phyloP scores from a whole-genome alignment of 2,888 invertebrate species.

The Ypsolopha scabrella region DNA sequence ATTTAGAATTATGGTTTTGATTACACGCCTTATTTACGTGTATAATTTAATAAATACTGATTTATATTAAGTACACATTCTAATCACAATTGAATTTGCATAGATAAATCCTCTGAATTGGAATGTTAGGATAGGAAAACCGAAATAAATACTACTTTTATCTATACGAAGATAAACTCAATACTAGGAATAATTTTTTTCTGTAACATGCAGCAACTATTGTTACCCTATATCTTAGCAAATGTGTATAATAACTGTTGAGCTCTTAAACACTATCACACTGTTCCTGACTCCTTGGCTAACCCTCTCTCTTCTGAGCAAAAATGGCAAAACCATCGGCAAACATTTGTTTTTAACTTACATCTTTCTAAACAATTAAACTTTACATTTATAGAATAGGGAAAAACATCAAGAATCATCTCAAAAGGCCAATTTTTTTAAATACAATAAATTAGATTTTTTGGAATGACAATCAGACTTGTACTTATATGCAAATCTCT shows the following conservation, averaged over 20 bases:
- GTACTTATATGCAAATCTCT: constrained; percentile 14
- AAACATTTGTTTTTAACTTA: neutral
- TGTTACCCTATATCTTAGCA: constrained; percentile 31
- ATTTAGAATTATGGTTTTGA: constrained; percentile 1
- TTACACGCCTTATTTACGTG: constrained; percentile 1
- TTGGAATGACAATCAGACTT: constrained; percentile 60
- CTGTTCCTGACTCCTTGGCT: constrained; percentile 44
- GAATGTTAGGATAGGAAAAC: constrained; percentile 37
- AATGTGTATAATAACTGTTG: constrained; percentile 36
- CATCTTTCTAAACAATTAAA: no score
- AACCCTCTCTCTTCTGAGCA: constrained; percentile 42
- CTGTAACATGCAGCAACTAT: constrained; percentile 11
- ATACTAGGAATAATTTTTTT: constrained; percentile 36
- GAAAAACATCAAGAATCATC: neutral
- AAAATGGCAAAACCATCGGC: constrained; percentile 53
- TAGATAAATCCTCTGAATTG: constrained; percentile 16
- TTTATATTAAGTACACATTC: constrained; percentile 12
- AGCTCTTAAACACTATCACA: constrained; percentile 57
- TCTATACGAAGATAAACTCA: constrained; percentile 22
- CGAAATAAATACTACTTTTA: constrained; percentile 28
- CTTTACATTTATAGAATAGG: neutral
- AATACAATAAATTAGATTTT: constrained; percentile 15
- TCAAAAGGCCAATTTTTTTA: constrained; percentile 1
- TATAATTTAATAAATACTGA: constrained; percentile 6
- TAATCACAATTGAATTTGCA: constrained; percentile 10